phyloP scores from a whole-genome alignment of 2,113 vertebrate species.

The Guaruba guarouba region DNA sequence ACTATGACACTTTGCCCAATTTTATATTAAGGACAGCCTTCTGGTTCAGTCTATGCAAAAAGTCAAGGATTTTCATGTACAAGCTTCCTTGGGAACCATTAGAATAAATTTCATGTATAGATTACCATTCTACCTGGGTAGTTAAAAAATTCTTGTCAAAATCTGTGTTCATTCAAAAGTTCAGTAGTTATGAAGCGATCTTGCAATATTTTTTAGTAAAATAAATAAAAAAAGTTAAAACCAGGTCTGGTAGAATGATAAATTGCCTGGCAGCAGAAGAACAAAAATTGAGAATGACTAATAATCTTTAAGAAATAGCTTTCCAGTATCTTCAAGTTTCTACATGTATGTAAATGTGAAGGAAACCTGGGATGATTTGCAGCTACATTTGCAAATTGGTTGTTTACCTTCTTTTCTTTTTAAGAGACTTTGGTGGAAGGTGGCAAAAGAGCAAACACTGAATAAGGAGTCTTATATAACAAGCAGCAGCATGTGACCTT shows the following conservation, averaged over 20 bases:
- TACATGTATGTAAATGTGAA: background rate
- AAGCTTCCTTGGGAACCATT: background rate
- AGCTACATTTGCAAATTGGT: background rate
- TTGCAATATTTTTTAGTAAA: background rate
- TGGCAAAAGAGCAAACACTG: background rate
- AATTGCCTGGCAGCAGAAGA: background rate
- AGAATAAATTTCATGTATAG: background rate
- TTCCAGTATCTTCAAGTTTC: background rate
- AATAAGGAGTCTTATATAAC: background rate
- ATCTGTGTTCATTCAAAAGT: background rate
- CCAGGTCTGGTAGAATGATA: background rate
- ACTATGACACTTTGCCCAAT: background rate
- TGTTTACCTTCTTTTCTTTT: background rate
- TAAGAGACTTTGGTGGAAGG: background rate
- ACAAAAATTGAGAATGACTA: background rate
- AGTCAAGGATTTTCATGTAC: background rate
- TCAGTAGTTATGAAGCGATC: background rate
- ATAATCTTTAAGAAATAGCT: background rate
- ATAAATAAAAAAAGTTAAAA: background rate
- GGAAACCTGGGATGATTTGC: background rate
- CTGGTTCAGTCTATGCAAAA: background rate
- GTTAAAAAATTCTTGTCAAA: background rate
- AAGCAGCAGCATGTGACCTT: background rate
- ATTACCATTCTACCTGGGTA: background rate
- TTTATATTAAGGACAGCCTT: background rate